phyloP scores from a whole-genome alignment of 2,888 invertebrate genomes.

The Nemotelus pantherinus region DNA sequence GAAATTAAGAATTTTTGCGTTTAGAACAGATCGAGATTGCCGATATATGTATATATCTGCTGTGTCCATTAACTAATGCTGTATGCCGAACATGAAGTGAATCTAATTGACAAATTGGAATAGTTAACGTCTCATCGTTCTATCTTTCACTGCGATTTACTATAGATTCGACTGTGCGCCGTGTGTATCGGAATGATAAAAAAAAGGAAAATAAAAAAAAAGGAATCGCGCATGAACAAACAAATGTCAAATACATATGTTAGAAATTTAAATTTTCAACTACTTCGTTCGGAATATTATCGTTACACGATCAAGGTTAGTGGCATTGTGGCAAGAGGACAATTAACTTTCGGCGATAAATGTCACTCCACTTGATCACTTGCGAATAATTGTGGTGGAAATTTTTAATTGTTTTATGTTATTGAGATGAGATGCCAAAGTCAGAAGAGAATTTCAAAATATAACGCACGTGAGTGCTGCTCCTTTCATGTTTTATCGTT shows the following conservation, averaged over 20 bases:
- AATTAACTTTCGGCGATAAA: slow-evolving; percentile 15
- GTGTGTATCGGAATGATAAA: no score
- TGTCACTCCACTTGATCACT: slow-evolving; percentile 23
- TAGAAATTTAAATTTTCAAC: slow-evolving; percentile 11
- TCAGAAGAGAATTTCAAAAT: no score
- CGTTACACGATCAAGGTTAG: slow-evolving; percentile 18
- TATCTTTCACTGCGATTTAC: no score
- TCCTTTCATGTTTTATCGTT: no score
- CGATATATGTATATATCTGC: neutral
- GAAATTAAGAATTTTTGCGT: neutral
- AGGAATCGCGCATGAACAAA: neutral
- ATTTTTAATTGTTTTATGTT: no score
- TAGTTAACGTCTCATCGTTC: no score
- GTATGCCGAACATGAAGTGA: neutral
- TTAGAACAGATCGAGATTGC: neutral
- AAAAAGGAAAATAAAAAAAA: no score
- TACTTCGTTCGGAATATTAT: neutral
- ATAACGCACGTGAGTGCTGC: no score
- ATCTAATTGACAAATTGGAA: neutral
- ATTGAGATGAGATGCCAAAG: no score
- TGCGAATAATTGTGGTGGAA: no score
- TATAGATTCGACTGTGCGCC: no score
- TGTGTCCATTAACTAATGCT: neutral
- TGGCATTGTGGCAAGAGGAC: slow-evolving; percentile 23
- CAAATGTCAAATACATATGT: neutral